phyloP scores from a whole-genome alignment of 2,113 vertebrate genomes.

The Isurus oxyrinchus region DNA sequence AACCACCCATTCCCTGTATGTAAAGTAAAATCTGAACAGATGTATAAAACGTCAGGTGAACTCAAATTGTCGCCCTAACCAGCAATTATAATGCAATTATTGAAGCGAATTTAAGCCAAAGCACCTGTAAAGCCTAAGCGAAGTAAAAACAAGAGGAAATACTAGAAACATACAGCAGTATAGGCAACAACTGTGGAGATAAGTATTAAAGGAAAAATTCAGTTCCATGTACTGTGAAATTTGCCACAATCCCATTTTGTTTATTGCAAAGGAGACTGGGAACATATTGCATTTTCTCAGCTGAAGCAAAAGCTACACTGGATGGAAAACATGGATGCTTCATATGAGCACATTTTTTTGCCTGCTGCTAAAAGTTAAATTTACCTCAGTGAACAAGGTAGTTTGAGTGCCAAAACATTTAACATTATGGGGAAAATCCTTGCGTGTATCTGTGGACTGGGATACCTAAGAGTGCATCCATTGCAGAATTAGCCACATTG shows the following conservation, averaged over 20 bases:
- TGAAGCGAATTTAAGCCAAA: not conserved
- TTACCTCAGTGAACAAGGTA: not conserved
- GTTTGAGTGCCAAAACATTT: too few relatives aligned
- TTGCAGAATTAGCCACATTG: not conserved
- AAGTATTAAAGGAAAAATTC: not conserved
- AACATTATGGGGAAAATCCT: too few relatives aligned
- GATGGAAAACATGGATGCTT: not conserved
- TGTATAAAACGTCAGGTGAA: not conserved
- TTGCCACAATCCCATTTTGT: not conserved
- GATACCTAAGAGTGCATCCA: too few relatives aligned
- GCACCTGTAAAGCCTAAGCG: accelerated
- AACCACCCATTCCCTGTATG: not conserved
- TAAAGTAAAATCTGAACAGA: not conserved
- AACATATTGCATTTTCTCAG: too few relatives aligned
- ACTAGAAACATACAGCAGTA: accelerated
- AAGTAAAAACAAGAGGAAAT: not conserved
- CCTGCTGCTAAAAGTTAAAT: not conserved
- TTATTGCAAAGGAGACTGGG: not conserved
- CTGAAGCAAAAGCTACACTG: not conserved
- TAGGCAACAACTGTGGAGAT: not conserved
- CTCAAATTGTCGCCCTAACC: too few relatives aligned
- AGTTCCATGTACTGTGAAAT: not conserved
- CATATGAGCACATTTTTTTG: not conserved
- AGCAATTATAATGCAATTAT: not conserved
- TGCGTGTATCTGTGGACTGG: too few relatives aligned